Evolutionary conservation across 2,797 vertebrate genomes (phyloP).

Genomic region (Capromys pilorides): DNA sequence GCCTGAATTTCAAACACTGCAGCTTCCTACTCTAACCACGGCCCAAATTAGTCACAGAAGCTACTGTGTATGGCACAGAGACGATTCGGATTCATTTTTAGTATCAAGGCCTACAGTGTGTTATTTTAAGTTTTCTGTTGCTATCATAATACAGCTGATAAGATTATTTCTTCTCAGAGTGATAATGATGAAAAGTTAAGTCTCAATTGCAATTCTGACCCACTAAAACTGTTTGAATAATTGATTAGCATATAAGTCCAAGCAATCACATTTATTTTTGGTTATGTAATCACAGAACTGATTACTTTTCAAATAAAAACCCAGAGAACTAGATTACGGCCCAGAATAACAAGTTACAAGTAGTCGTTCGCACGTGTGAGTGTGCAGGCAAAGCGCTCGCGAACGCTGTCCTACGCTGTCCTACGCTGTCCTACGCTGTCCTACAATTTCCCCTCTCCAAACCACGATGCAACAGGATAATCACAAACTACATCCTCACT

Average conservation of each 20-base stretch:
- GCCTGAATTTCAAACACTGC: neutral
- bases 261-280: conserved; percentile 65
- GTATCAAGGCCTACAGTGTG: neutral
- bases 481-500: neutral
- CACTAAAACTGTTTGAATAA: conserved; percentile 65
- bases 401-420: neutral
- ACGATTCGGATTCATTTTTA: conserved; percentile 4
- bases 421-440: no score
- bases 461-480: neutral
- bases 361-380: neutral
- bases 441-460: conserved; percentile 21
- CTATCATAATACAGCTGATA: conserved; percentile 46
- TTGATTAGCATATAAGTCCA: conserved; percentile 59
- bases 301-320: conserved; percentile 68
- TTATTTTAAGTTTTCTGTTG: conserved; percentile 46
- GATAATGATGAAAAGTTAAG: conserved; percentile 54
- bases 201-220: conserved; percentile 60
- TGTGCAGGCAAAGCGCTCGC: fast-evolving
- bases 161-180: conserved; percentile 37
- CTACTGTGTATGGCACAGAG: neutral
- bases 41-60: conserved; percentile 4
- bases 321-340: conserved; percentile 23
- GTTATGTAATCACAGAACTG: conserved; percentile 66
- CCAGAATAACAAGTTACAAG: conserved; percentile 53
- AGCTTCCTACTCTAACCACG: neutral